Evolutionary conservation across 2,888 invertebrate species (phyloP).

Genomic region (Spodoptera picta): DNA sequence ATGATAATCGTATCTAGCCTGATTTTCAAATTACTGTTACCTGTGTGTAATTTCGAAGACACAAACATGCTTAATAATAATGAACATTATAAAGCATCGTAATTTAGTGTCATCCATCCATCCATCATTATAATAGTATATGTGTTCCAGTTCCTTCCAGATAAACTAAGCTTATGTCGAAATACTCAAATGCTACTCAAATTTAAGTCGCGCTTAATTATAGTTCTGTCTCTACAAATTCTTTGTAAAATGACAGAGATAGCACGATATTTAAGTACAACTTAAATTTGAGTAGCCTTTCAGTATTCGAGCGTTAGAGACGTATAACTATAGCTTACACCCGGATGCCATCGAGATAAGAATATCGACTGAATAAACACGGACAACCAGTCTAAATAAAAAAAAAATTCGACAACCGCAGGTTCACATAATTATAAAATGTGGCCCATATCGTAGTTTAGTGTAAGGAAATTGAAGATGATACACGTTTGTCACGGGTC

Average conservation of each 20-base stretch:
- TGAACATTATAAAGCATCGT: background rate
- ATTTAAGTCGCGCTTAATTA: too few relatives aligned
- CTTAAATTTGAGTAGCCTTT: too few relatives aligned
- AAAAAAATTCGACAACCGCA: conserved; percentile 18
- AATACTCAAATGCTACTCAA: too few relatives aligned
- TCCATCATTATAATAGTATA: background rate
- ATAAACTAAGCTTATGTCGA: conserved; percentile 11
- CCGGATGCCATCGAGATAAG: conserved; percentile 43
- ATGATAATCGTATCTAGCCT: conserved; percentile 4
- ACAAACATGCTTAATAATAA: conserved; percentile 1
- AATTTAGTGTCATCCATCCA: too few relatives aligned
- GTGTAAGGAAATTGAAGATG: too few relatives aligned
- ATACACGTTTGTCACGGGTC: too few relatives aligned
- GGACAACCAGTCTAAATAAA: conserved; percentile 7
- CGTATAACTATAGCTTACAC: conserved; percentile 1
- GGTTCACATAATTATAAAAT: background rate
- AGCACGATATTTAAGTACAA: too few relatives aligned
- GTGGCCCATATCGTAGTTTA: background rate
- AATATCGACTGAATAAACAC: conserved; percentile 34
- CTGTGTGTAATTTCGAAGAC: conserved; percentile 11
- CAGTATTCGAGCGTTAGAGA: too few relatives aligned
- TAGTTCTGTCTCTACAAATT: too few relatives aligned
- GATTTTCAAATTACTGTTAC: conserved; percentile 27
- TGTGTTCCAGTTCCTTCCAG: background rate
- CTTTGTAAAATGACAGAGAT: too few relatives aligned